These are phyloP conservation scores for Bufotes viridis DNA, from an alignment of 2,797 vertebrate genomes.

Conservation along the genomic window DNA sequence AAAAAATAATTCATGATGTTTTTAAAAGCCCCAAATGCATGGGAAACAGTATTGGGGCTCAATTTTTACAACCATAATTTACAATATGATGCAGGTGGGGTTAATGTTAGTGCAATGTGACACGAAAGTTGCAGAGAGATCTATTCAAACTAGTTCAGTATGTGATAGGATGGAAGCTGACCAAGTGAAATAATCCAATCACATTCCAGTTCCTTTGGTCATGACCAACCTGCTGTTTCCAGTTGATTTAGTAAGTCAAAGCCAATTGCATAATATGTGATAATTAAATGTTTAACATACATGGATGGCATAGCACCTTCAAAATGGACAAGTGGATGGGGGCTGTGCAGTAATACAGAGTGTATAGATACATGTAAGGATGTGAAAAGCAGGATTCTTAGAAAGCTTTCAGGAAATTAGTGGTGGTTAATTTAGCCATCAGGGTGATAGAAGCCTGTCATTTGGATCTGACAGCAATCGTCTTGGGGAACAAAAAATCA, in stretches of 20 bases:
- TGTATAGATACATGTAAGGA: no score
- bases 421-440: neutral
- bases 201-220: slow-evolving; percentile 20
- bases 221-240: neutral
- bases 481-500: neutral
- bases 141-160: neutral
- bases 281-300: slow-evolving; percentile 4
- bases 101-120: neutral
- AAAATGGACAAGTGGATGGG: neutral
- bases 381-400: neutral
- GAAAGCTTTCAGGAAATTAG: neutral
- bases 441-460: neutral
- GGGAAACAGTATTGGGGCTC: neutral
- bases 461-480: neutral
- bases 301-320: neutral
- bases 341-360: neutral
- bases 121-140: neutral
- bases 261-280: slow-evolving; percentile 22
- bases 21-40: no score
- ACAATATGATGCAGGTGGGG: neutral
- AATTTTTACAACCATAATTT: neutral
- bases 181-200: slow-evolving; percentile 27
- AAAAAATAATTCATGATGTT: no score
- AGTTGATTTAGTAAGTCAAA: slow-evolving; percentile 19
- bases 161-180: slow-evolving; percentile 11